Conservation (phyloP, 2,797 vertebrate genomes). For the Arctocebus calabarensis region DNA sequence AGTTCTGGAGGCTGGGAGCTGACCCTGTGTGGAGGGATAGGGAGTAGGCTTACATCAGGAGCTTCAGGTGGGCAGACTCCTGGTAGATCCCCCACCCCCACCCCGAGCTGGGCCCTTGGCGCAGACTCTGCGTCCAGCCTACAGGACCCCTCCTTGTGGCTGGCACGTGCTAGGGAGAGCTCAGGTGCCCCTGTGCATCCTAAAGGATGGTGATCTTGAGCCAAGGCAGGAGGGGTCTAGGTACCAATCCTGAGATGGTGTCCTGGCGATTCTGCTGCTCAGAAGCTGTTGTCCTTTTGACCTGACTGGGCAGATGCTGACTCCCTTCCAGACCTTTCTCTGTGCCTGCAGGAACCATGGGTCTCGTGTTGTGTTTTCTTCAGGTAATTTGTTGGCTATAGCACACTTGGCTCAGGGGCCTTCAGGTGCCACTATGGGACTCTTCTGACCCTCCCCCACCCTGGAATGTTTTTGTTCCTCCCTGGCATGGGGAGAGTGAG, state of each 20-base stretch:
- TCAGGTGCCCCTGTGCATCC: background rate
- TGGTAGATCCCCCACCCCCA: background rate
- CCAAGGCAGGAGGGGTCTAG: background rate
- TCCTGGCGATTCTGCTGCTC: background rate
- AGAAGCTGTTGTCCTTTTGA: background rate
- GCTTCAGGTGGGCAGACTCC: background rate
- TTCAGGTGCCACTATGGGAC: background rate
- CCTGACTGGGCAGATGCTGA: background rate
- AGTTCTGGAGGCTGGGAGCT: background rate
- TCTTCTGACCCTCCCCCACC: background rate
- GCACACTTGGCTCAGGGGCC: background rate
- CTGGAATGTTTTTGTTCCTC: background rate
- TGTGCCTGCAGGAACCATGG: background rate
- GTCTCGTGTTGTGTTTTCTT: background rate
- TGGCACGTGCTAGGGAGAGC: background rate
- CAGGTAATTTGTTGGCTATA: background rate
- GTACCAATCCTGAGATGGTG: background rate
- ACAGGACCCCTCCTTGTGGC: background rate
- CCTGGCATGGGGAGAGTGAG: background rate
- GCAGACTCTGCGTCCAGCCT: background rate
- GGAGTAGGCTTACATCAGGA: background rate
- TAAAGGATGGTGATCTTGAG: background rate
- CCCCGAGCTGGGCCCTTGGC: background rate
- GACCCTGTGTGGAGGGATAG: background rate
- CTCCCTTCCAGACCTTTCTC: background rate